Percentiles rank a stretch among this genome's conserved stretches.
These are phyloP conservation scores for Tenualosa thibaudeaui DNA, from an alignment of 2,797 vertebrate species.

Conservation along the genomic window DNA sequence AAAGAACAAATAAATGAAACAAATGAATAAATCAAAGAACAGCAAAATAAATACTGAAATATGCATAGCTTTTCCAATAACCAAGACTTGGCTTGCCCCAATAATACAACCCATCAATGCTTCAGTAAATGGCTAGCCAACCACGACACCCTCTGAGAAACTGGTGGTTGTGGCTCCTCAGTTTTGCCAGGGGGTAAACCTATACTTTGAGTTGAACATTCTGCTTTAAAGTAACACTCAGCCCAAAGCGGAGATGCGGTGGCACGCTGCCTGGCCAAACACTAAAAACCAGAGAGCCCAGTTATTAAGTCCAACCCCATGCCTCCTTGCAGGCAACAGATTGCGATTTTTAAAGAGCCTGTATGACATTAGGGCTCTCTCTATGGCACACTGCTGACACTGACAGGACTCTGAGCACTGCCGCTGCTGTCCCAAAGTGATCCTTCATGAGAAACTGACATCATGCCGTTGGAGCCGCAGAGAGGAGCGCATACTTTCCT, in stretches of 20 bases:
- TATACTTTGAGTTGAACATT: not conserved
- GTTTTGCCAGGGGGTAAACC: slow-evolving; percentile 3
- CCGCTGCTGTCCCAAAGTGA: not conserved
- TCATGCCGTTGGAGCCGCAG: slow-evolving; percentile 32
- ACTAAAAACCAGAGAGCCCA: not conserved
- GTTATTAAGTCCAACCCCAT: not conserved
- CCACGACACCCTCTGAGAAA: not conserved
- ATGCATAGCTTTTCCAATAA: not conserved
- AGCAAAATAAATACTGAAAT: not conserved
- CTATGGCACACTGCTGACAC: not conserved
- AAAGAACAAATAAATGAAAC: not conserved
- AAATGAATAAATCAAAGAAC: not conserved
- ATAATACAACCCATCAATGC: slow-evolving; percentile 3
- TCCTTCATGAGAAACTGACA: slow-evolving; percentile 30
- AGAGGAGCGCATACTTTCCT: slow-evolving; percentile 44
- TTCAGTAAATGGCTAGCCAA: not conserved
- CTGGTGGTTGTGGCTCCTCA: not conserved
- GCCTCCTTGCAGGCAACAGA: not conserved
- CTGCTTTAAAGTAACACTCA: slow-evolving; percentile 18
- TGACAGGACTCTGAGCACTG: slow-evolving; percentile 8
- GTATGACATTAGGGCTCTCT: not conserved
- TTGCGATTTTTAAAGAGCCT: not conserved
- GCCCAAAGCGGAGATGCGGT: not conserved
- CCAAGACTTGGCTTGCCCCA: not conserved
- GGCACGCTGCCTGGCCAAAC: slow-evolving; percentile 2